Evolutionary conservation across 2,888 invertebrate genomes (phyloP).

Genomic region (Amphipoea lucens): DNA sequence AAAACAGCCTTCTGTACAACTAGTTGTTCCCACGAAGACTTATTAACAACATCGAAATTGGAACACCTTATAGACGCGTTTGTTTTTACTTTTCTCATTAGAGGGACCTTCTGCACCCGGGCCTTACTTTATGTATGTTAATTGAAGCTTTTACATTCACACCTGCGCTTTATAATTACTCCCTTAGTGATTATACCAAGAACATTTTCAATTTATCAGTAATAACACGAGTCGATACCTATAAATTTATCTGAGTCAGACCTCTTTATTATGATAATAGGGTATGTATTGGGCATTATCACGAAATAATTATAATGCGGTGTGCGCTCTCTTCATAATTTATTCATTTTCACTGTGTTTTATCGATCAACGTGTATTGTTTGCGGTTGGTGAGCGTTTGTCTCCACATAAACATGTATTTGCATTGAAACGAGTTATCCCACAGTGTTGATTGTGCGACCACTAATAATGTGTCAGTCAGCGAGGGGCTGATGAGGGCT

Average conservation of each 20-base stretch:
- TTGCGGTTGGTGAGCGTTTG: slow-evolving; percentile 74
- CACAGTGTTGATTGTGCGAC: slow-evolving; percentile 66
- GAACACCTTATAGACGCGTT: slow-evolving; percentile 68
- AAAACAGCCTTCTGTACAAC: slow-evolving; percentile 34
- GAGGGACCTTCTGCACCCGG: slow-evolving; percentile 58
- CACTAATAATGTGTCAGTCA: slow-evolving; percentile 69
- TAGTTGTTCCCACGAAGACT: slow-evolving; percentile 58
- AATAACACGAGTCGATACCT: slow-evolving; percentile 54
- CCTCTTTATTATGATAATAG: slow-evolving; percentile 71
- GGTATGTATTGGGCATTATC: slow-evolving; percentile 72
- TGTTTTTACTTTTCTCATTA: slow-evolving; percentile 73
- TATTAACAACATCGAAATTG: slow-evolving; percentile 63
- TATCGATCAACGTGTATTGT: slow-evolving; percentile 81
- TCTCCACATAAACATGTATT: slow-evolving; percentile 75
- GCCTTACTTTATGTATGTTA: slow-evolving; percentile 65
- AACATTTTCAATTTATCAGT: slow-evolving; percentile 61
- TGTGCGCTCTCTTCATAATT: slow-evolving; percentile 76
- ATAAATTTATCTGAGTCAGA: slow-evolving; percentile 60
- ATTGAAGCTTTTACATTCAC: slow-evolving; percentile 69
- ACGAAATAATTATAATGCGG: slow-evolving; percentile 78
- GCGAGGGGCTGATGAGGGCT: slow-evolving; percentile 54
- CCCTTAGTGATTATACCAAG: slow-evolving; percentile 50
- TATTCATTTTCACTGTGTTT: slow-evolving; percentile 83
- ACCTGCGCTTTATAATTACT: slow-evolving; percentile 64
- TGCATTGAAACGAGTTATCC: slow-evolving; percentile 73